Evolutionary conservation across 2,888 invertebrate species (phyloP), one percentile per base, ranked within the genome.

Genomic region (Darwinula stevensoni): DNA sequence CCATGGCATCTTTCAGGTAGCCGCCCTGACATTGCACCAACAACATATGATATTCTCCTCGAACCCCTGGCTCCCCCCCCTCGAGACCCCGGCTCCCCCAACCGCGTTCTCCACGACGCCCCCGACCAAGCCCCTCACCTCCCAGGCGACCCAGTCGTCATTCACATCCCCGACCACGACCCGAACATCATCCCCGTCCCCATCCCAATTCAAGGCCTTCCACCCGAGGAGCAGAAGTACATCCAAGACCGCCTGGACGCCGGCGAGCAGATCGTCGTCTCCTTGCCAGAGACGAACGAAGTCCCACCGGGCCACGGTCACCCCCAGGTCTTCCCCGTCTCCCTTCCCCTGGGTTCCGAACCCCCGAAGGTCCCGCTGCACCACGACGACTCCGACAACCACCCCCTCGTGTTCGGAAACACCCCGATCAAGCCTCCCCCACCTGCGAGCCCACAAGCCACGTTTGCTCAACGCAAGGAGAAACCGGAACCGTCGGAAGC

Each of bases 101-200:
- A 13, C 27, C 36, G 38, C 26, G 34, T 29, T 9, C 34, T 35
- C 22, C 14, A 26, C n/a, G 31, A 36, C 22, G 27, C 34, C 17
- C 14, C 31, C 15, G 32, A 36, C 14, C 30, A n/a, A n/a, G n/a
- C n/a, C 36, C 4, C 27, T 17, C 11, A n/a, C 29, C 2, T 15
- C 28, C 15, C 14, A 11, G 5, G 14, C 17, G 5, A 16, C 22
- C 16, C 17, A 11, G 14, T 12, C 34, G 14, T 14, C 17, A 17
- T 9, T 22, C 9, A 31, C 34, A 29, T 15, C 36, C 31, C 4
- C 27, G 15, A 17, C 34, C 30, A 14, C 35, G 16, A 29, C 35
- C 31, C 6, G 12, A 31, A 9, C 33, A 31, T 16, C 27, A 17
- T 29, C 31, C 29, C 17, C 14, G 12, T 11, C 4, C 11, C 17